Evolutionary conservation across 2,888 invertebrate genomes (phyloP), one percentile per base, ranked within the genome.

Genomic region (Morpho helenor): DNA sequence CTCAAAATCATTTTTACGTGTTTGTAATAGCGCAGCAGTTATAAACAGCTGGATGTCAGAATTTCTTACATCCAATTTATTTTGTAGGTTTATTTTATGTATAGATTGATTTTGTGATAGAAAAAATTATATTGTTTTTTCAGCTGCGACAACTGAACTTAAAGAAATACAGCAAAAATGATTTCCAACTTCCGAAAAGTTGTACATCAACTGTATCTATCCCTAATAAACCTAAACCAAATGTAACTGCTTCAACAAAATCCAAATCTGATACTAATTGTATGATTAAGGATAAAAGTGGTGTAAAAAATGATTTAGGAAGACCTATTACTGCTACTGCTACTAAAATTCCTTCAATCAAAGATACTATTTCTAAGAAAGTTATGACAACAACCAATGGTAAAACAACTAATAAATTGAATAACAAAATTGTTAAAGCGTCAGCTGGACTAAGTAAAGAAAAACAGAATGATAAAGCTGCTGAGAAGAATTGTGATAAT

Each of bases 81-180:
- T 16, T 16, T 16, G 16, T 31, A 31, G 31, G 5, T 31, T 31
- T 31, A 31, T 31, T 5, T 31, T 31, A 5, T 31, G 31, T 31
- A 5, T 31, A 31, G 31, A 16, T 16, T 16, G 16, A 16, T 16
- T 16, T 16, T 16, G 16, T 16, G 16, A 31, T 31, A 31, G 5
- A 5, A 31, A 3, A 31, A 31, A 31, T 31, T 31, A 31, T 5
- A 3, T 5, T 3, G 5, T 2, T 31, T 47, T 80, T 79, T 10
- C 79, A 89, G 88, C 63, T 89, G 8, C 64, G 84, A 22, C 80
- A 87, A 57, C 9, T 88, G 0, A 89, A 89, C 62, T 66, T 84
- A 0, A 82, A 85, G 44, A 88, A 87, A 58, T 88, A 87, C 49
- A 56, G 57, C 39, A 63, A 61, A 45, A 59, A 56, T 56, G 56